A percentile compares a stretch with the other conserved stretches of the same genome.
Conservation (phyloP, 2,113 vertebrate genomes). For the Echinops telfairi region DNA sequence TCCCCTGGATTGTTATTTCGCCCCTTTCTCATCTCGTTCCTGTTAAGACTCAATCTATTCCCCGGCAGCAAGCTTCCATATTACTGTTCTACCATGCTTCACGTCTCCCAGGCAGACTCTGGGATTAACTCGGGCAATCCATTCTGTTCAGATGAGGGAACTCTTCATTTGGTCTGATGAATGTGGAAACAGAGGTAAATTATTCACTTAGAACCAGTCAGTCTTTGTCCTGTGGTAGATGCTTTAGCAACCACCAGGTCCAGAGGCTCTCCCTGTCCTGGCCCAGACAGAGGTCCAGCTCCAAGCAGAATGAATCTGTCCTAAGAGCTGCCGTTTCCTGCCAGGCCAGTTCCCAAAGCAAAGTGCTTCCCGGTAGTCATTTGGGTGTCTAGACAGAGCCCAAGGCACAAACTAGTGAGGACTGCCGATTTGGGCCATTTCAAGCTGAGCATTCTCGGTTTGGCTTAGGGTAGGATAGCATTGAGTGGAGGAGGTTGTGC, state of each 20-base stretch:
- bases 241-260: neutral
- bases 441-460: neutral
- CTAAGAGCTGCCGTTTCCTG: neutral
- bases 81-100: conserved; percentile 72
- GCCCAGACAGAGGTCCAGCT: neutral
- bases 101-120: conserved; percentile 70
- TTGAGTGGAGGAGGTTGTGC: neutral
- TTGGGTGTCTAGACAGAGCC: neutral
- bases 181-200: conserved; percentile 64
- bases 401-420: neutral
- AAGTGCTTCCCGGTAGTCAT: neutral
- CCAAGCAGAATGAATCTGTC: neutral
- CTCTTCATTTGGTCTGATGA: conserved; percentile 70
- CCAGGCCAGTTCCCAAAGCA: neutral
- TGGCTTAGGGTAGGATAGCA: neutral
- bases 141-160: conserved; percentile 64
- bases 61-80: conserved; percentile 55
- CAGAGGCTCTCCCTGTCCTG: neutral
- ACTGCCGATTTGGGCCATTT: too few species aligned
- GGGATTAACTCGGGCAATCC: conserved; percentile 67
- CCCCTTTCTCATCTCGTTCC: conserved; percentile 48
- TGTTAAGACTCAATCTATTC: conserved; percentile 63
- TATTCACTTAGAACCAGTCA: conserved; percentile 41
- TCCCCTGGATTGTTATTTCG: conserved; percentile 41
- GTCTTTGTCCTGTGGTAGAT: neutral